These are phyloP conservation scores for Butorides virescens DNA, from an alignment of 2,113 vertebrate species.

Conservation along the genomic window DNA sequence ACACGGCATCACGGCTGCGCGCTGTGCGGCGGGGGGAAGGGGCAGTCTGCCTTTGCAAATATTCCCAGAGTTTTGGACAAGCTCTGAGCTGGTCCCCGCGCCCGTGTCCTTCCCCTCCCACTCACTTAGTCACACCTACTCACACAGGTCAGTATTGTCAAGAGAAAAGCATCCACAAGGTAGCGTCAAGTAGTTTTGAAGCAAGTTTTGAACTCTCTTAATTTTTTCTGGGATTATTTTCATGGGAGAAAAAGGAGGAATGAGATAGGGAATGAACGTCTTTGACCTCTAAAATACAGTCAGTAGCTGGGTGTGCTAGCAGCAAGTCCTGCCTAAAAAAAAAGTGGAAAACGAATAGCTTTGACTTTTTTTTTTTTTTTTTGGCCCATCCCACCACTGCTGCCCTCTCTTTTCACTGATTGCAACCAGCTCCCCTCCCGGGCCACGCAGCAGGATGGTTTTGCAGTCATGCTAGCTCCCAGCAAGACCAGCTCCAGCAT, in stretches of 20 bases:
- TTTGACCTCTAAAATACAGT: not conserved
- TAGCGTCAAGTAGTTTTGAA: not conserved
- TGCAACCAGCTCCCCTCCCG: not conserved
- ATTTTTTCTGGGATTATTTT: not conserved
- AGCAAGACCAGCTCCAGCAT: not conserved
- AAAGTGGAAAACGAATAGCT: not conserved
- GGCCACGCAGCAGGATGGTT: not conserved
- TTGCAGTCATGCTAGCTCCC: not conserved
- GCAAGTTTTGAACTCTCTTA: not conserved
- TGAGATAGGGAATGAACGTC: not conserved
- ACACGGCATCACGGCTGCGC: accelerated
- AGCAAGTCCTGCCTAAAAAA: not conserved
- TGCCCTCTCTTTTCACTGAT: not conserved
- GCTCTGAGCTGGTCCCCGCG: not conserved
- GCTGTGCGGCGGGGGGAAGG: not conserved
- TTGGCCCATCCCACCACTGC: not conserved
- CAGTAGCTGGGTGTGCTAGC: not conserved
- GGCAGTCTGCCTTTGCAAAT: not conserved
- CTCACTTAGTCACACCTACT: not conserved
- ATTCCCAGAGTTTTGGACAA: not conserved
- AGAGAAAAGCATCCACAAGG: not conserved
- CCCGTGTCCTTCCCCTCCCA: not conserved
- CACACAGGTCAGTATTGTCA: too few relatives aligned
- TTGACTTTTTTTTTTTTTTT: not conserved
- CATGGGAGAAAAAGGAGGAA: not conserved